Evolutionary conservation across 1,140 invertebrate species (phyloP), one percentile per base, ranked within the genome.

Genomic region (Drosophila athabasca): DNA sequence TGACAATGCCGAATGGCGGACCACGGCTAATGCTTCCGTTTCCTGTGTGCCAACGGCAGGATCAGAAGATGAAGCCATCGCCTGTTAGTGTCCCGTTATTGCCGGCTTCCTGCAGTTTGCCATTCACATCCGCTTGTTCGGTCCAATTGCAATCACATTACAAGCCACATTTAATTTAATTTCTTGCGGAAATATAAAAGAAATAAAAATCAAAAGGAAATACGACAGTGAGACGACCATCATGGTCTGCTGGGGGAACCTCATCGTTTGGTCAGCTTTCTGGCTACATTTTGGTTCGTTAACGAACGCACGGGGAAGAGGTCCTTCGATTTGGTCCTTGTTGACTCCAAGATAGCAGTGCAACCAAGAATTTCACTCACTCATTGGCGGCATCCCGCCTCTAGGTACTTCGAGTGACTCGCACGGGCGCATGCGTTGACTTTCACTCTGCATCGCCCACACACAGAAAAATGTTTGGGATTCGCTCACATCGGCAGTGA

Each of bases 151-250:
- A 87, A 87, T 87, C 83, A 87, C 68, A 88, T 87, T 87, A 87
- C 78, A 87, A 76, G 82, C 62, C 57, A 87, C 74, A 87, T 88
- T 87, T 88, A 88, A 87, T 87, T 87, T 87, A 78, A 85, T 88
- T 87, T 82, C 66, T 54, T 75, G 69, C 69, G 78, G 78, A 87
- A 87, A 82, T 87, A 82, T 82, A 80, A 81, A 76, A 76, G 71
- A 75, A 72, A 67, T 78, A 43, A 58, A 39, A 74, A 58, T 31
- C 57, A 65, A 74, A 65, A 52, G 41, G 4, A 72, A 72, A 54
- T 22, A 58, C 26, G 49, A 22, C 48, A 35, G 43, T 44, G 50
- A 44, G 31, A 31, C 50, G 31, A 31, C 50, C 59, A 50, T 43
- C 52, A 46, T 29, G 57, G 43, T 26, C 43, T 13, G 24, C 35